Evolutionary conservation across 53 echinoderm and acorn worm species (phyloP).

Genomic region (Astropecten irregularis): DNA sequence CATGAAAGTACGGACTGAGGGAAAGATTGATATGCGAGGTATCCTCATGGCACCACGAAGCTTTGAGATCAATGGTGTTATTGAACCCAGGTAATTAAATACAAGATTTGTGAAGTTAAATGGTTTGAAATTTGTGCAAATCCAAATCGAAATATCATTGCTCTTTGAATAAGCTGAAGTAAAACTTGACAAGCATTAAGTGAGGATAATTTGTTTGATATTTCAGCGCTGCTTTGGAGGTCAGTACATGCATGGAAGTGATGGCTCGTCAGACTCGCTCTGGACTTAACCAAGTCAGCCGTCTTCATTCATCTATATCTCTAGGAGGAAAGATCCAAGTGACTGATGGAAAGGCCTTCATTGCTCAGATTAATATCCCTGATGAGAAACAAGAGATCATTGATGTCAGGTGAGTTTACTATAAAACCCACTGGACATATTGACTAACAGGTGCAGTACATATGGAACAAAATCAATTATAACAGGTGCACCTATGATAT

Average conservation of each 20-base stretch:
- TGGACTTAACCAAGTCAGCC: slow-evolving; percentile 64
- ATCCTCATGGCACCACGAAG: slow-evolving; percentile 65
- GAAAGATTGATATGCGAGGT: slow-evolving; percentile 77
- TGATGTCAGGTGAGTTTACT: slow-evolving; percentile 73
- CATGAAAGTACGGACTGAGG: slow-evolving; percentile 62
- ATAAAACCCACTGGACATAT: no score
- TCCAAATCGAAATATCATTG: no score
- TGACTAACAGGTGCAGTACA: no score
- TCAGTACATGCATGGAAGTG: slow-evolving; percentile 65
- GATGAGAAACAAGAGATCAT: slow-evolving; percentile 71
- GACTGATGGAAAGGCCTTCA: slow-evolving; percentile 50
- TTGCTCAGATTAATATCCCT: slow-evolving; percentile 62
- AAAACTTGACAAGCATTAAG: no score
- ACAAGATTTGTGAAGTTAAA: no score
- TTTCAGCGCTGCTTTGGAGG: slow-evolving; percentile 70
- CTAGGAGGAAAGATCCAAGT: slow-evolving; percentile 68
- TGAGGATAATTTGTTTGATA: no score
- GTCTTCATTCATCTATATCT: slow-evolving; percentile 55
- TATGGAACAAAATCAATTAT: no score
- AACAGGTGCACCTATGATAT: no score
- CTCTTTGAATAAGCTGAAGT: no score
- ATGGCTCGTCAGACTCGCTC: slow-evolving; percentile 60
- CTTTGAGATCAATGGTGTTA: slow-evolving; percentile 71
- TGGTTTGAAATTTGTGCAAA: no score
- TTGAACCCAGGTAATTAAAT: slow-evolving; percentile 95